Conservation (phyloP, 1,140 invertebrate species). For the Ceratoteleas bidentatus region DNA sequence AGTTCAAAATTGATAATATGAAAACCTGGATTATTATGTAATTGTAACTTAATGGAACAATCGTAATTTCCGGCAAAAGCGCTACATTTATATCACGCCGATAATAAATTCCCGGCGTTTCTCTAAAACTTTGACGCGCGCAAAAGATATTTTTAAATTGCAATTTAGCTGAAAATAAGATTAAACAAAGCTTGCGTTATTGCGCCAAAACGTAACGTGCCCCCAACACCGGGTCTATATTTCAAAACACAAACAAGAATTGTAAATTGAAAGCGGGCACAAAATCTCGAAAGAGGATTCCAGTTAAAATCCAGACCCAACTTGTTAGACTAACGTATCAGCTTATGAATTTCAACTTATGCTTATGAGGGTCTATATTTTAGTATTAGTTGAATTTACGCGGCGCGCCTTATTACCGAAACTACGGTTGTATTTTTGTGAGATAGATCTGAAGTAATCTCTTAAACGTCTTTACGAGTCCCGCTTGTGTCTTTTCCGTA, state of each 20-base stretch:
- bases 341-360: constrained; percentile 30
- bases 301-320: constrained; percentile 5
- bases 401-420: constrained; percentile 32
- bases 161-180: no score
- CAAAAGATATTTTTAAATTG: no score
- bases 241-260: background rate
- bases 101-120: no score
- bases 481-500: constrained; percentile 42
- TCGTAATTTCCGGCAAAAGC: no score
- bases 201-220: background rate
- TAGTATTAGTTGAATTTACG: constrained; percentile 31
- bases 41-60: constrained; percentile 1
- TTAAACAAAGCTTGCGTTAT: no score
- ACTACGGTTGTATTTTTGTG: constrained; percentile 28
- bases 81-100: no score
- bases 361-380: constrained; percentile 19
- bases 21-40: constrained; percentile 12
- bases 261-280: constrained; percentile 2
- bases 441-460: constrained; percentile 51
- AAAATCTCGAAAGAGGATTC: constrained; percentile 20
- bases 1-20: constrained; percentile 31
- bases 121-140: no score
- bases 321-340: constrained; percentile 14
- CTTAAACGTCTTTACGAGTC: constrained; percentile 70
- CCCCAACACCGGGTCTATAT: background rate